phyloP scores from a whole-genome alignment of 2,888 invertebrate species.

The Trileptium ribeirensis region DNA sequence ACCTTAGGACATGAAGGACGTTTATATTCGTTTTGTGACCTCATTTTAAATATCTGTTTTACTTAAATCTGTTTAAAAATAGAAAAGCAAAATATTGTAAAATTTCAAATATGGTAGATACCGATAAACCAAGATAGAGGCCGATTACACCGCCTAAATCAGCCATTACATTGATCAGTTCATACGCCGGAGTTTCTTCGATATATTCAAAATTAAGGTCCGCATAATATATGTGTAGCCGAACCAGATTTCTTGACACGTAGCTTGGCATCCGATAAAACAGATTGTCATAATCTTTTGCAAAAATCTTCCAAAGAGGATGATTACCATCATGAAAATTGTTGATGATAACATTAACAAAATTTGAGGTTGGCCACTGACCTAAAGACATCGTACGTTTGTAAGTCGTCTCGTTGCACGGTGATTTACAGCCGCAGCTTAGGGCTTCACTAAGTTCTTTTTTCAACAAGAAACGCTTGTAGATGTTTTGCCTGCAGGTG shows the following conservation, averaged over 20 bases:
- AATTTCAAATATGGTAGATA: constrained; percentile 13
- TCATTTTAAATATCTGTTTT: too few species aligned
- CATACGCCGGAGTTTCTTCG: constrained; percentile 2
- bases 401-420: neutral
- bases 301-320: neutral
- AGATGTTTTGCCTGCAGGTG: neutral
- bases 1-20: too few species aligned
- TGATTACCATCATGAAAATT: neutral
- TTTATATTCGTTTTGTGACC: too few species aligned
- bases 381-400: neutral
- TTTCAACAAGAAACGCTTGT: neutral
- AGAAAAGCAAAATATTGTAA: neutral
- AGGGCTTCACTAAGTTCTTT: neutral
- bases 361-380: constrained; percentile 2
- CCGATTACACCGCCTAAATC: constrained; percentile 24
- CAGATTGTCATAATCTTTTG: neutral
- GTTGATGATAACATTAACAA: neutral
- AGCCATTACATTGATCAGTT: neutral
- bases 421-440: constrained; percentile 10
- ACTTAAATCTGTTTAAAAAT: too few species aligned
- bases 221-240: neutral
- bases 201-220: neutral
- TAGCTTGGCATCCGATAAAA: neutral
- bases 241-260: neutral
- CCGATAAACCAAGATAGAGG: constrained; percentile 16